Conservation (phyloP, 2,888 invertebrate species). For the Papilio demoleus region DNA sequence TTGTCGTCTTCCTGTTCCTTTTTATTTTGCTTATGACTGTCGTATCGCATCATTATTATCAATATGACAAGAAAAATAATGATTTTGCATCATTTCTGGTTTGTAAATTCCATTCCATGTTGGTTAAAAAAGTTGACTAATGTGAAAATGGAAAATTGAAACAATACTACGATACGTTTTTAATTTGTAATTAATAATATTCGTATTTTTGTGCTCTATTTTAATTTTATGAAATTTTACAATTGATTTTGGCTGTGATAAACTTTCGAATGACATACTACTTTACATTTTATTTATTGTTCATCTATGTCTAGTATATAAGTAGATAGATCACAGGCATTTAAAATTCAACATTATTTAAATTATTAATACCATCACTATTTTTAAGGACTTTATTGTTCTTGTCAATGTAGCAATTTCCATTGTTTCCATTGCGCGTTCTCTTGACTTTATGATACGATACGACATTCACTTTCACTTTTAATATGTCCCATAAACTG, state of each 20-base stretch:
- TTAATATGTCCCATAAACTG: not conserved
- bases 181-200: not conserved
- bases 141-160: not conserved
- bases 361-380: too few relatives aligned
- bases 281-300: conserved; percentile 9
- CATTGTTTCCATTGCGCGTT: not conserved
- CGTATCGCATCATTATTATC: not conserved
- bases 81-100: too few relatives aligned
- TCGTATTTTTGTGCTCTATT: not conserved
- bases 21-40: not conserved
- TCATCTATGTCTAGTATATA: conserved; percentile 4
- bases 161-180: not conserved
- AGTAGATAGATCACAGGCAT: conserved; percentile 25
- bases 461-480: not conserved
- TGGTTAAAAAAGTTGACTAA: not conserved
- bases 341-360: too few relatives aligned
- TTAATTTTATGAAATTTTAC: conserved; percentile 7
- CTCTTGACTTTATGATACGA: not conserved
- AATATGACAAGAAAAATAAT: not conserved
- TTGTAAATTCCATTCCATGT: not conserved
- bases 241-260: conserved; percentile 38
- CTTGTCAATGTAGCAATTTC: not conserved
- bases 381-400: not conserved
- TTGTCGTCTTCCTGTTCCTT: not conserved
- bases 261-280: conserved; percentile 18